phyloP scores from a whole-genome alignment of 2,113 vertebrate species.

The Labrus mixtus region DNA sequence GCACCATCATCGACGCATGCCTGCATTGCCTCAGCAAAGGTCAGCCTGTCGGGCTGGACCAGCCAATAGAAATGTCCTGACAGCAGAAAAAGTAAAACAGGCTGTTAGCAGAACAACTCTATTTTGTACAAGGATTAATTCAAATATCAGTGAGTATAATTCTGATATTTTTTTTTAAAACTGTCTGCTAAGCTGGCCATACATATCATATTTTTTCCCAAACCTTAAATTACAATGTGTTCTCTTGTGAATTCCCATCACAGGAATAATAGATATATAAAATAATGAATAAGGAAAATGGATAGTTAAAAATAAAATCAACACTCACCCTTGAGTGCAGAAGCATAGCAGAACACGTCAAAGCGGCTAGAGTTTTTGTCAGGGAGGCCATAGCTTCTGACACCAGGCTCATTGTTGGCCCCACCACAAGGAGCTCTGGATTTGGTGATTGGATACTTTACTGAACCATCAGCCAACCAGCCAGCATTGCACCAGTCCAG shows the following conservation, averaged over 20 bases:
- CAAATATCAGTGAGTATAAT: not conserved
- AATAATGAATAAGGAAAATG: not conserved
- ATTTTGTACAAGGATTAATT: not conserved
- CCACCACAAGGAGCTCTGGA: slow-evolving; percentile 93
- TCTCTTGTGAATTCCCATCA: not conserved
- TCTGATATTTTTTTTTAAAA: not conserved
- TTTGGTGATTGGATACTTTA: slow-evolving; percentile 94
- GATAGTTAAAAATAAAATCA: not conserved
- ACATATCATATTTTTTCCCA: not conserved
- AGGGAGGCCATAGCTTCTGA: slow-evolving; percentile 92
- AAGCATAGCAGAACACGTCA: slow-evolving; percentile 94
- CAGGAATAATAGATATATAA: not conserved
- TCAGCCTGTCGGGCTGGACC: slow-evolving; percentile 90
- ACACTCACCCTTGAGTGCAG: slow-evolving; percentile 86
- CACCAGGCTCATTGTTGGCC: slow-evolving; percentile 83
- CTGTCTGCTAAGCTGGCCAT: not conserved
- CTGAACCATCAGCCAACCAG: slow-evolving; percentile 93
- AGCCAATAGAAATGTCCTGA: slow-evolving; percentile 93
- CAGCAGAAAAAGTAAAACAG: slow-evolving; percentile 19
- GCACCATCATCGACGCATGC: slow-evolving; percentile 89
- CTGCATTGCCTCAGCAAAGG: slow-evolving; percentile 89
- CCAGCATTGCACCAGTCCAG: slow-evolving; percentile 98
- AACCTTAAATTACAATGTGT: not conserved
- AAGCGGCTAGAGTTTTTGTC: slow-evolving; percentile 88
- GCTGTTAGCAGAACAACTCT: not conserved